Evolutionary conservation across 2,797 vertebrate genomes (phyloP).

Genomic region (Fistularia commersonii): DNA sequence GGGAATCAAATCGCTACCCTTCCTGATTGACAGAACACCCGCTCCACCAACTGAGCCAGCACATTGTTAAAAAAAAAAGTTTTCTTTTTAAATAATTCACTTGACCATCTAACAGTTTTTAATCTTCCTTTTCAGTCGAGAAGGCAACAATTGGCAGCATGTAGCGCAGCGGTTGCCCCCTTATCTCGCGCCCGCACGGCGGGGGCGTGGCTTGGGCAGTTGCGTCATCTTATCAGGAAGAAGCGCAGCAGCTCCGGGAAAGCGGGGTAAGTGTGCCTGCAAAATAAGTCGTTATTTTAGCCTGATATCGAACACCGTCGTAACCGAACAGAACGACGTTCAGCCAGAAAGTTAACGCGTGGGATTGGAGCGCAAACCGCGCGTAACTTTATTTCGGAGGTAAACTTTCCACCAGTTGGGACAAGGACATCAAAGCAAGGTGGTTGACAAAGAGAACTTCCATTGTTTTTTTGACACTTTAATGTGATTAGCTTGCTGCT

Average conservation of each 20-base stretch:
- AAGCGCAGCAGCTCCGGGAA: neutral
- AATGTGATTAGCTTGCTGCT: no score
- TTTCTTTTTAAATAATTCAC: no score
- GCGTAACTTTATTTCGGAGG: conserved; percentile 10
- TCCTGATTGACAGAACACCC: no score
- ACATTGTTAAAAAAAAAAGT: no score
- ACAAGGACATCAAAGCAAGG: conserved; percentile 44
- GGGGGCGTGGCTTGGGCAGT: conserved; percentile 21
- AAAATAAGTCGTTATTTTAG: neutral
- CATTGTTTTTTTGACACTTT: neutral
- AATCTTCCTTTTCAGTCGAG: no score
- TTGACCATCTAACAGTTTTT: no score
- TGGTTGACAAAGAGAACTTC: neutral
- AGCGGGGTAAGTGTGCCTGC: conserved; percentile 1
- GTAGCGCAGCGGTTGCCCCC: neutral
- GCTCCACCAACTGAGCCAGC: no score
- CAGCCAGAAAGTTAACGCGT: no score
- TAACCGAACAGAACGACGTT: no score
- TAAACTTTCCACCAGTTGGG: conserved; percentile 43
- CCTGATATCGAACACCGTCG: no score
- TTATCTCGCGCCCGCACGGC: conserved; percentile 53
- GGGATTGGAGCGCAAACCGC: no score
- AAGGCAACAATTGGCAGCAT: neutral
- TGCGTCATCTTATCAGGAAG: conserved; percentile 62
- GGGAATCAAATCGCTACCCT: no score